Conservation (phyloP, 2,888 invertebrate species). For the Nemapogon koenigi region DNA sequence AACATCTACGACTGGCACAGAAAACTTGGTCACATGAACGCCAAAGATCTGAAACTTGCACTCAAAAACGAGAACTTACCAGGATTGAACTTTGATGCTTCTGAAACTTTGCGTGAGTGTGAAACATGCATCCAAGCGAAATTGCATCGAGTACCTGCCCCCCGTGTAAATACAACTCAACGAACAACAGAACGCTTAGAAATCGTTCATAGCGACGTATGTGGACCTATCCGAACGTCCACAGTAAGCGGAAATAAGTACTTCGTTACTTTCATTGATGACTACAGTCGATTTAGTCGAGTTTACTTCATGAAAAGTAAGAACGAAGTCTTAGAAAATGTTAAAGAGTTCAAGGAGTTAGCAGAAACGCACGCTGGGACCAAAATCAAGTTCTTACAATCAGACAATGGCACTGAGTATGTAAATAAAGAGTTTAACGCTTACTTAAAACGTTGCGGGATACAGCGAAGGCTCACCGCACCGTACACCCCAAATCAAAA, state of each 20-base stretch:
- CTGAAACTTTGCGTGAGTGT: too few species aligned
- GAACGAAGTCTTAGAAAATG: constrained; percentile 9
- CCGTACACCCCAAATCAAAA: constrained; percentile 26
- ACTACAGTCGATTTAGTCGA: constrained; percentile 12
- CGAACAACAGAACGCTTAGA: constrained; percentile 1
- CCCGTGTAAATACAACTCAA: too few species aligned
- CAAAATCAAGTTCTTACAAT: constrained; percentile 1
- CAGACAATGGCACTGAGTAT: too few species aligned
- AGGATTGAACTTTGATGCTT: too few species aligned
- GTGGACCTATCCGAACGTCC: constrained; percentile 9
- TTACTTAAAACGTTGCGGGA: constrained; percentile 16
- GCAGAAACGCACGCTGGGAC: constrained; percentile 6
- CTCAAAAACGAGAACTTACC: too few species aligned
- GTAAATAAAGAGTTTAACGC: neutral
- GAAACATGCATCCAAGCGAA: too few species aligned
- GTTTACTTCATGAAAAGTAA: constrained; percentile 14
- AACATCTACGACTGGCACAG: too few species aligned
- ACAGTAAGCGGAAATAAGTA: constrained; percentile 6
- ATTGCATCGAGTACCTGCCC: too few species aligned
- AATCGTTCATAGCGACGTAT: constrained; percentile 14
- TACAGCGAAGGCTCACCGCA: constrained; percentile 17
- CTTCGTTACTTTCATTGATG: constrained; percentile 15
- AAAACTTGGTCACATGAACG: too few species aligned
- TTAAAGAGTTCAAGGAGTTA: constrained; percentile 11
- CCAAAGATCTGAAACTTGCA: too few species aligned